Evolutionary conservation across 2,113 vertebrate genomes (phyloP).

Genomic region (Candoia aspera): DNA sequence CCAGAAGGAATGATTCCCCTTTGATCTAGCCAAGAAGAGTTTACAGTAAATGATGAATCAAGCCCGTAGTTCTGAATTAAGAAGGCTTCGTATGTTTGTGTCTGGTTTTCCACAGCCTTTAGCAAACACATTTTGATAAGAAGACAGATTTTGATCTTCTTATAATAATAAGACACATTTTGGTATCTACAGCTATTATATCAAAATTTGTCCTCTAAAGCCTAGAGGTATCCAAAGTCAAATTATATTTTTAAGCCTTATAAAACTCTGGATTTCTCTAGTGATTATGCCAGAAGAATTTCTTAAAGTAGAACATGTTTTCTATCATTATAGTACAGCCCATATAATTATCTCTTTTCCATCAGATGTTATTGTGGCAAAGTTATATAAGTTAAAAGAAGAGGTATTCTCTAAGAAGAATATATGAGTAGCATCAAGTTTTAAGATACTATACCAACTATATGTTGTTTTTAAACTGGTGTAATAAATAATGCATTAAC

Average conservation of each 20-base stretch:
- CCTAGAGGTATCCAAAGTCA: neutral
- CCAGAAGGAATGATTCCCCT: neutral
- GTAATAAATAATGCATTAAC: neutral
- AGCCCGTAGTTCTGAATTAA: neutral
- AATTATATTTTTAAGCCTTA: neutral
- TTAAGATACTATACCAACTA: neutral
- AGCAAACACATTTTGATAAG: neutral
- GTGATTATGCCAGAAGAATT: neutral
- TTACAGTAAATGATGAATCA: neutral
- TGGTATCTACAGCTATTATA: neutral
- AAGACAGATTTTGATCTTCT: too few species aligned
- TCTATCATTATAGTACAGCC: neutral
- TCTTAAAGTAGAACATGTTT: neutral
- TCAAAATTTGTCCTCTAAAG: neutral
- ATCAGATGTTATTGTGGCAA: neutral
- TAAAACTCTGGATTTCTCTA: neutral
- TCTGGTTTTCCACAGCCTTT: neutral
- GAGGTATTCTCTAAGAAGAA: neutral
- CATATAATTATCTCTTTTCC: neutral
- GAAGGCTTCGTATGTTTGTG: neutral
- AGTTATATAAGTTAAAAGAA: neutral
- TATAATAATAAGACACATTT: neutral
- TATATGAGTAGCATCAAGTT: neutral
- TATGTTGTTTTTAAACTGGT: neutral
- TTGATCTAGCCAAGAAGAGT: neutral